These are phyloP conservation scores for Idaea straminata DNA, from an alignment of 2,888 invertebrate genomes.

Conservation along the genomic window DNA sequence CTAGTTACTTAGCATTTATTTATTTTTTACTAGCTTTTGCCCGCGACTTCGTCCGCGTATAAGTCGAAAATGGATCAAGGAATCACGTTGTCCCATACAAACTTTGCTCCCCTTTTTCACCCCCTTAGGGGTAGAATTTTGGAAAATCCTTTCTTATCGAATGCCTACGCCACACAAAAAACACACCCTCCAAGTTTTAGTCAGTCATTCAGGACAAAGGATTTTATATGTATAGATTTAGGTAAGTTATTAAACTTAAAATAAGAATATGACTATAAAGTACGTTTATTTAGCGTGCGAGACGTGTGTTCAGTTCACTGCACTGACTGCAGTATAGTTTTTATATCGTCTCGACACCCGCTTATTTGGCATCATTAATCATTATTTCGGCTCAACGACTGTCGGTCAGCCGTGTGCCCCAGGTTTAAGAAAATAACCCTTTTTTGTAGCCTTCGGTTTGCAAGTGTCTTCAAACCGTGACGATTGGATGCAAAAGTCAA, in stretches of 20 bases:
- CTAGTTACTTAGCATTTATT: too few species aligned
- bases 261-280: constrained; percentile 19
- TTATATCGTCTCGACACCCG: constrained; percentile 68
- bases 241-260: constrained; percentile 1
- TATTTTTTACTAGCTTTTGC: too few species aligned
- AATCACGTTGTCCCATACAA: too few species aligned
- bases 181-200: too few species aligned
- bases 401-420: constrained; percentile 53
- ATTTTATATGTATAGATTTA: too few species aligned
- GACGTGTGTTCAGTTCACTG: constrained; percentile 52
- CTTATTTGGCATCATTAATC: constrained; percentile 81
- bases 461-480: constrained; percentile 1
- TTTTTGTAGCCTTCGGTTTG: constrained; percentile 56
- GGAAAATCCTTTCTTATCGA: too few species aligned
- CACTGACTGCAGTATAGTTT: constrained; percentile 58
- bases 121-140: too few species aligned
- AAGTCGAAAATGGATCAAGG: too few species aligned
- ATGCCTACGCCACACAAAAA: too few species aligned
- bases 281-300: constrained; percentile 23
- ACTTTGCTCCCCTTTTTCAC: too few species aligned
- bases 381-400: constrained; percentile 73
- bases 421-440: constrained; percentile 77
- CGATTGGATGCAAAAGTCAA: neutral
- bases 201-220: too few species aligned
- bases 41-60: too few species aligned